Conservation (phyloP, 35 echinoderm and acorn worm species). For the Heliocidaris tuberculata region DNA sequence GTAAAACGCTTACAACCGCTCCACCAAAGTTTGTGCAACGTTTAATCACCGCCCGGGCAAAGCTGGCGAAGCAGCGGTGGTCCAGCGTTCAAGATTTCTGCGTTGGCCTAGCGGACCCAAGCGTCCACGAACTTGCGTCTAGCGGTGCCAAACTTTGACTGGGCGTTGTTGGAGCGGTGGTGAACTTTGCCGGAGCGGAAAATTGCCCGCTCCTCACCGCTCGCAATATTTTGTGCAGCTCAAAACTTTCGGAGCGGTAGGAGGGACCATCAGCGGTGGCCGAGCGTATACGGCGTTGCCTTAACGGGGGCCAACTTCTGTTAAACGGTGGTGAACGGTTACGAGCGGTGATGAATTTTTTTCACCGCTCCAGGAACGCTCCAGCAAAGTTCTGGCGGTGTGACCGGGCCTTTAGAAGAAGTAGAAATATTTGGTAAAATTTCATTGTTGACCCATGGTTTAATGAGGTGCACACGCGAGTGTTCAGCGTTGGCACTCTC, state of each 20-base stretch:
- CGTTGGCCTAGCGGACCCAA: constrained; percentile 38
- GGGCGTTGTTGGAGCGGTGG: constrained; percentile 33
- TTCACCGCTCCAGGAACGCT: not conserved
- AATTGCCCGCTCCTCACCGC: constrained; percentile 35
- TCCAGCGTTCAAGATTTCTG: constrained; percentile 39
- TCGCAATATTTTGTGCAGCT: not conserved
- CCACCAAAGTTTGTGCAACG: constrained; percentile 34
- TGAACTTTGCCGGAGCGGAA: constrained; percentile 36
- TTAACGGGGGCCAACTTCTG: constrained; percentile 37
- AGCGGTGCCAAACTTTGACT: constrained; percentile 33
- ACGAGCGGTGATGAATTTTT: constrained; percentile 36
- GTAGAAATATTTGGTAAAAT: too few relatives aligned
- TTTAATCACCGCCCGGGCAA: constrained; percentile 35
- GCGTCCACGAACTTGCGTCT: constrained; percentile 26
- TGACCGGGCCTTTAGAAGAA: not conserved
- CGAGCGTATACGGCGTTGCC: constrained; percentile 31
- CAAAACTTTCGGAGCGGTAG: not conserved
- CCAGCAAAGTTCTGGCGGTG: not conserved
- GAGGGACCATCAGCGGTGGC: constrained; percentile 33
- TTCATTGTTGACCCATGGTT: too few relatives aligned
- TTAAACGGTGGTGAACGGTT: constrained; percentile 32
- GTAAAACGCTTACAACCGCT: constrained; percentile 42
- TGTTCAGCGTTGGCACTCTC: too few relatives aligned
- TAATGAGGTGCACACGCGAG: too few relatives aligned
- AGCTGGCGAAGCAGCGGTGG: constrained; percentile 16